Evolutionary conservation across 2,113 vertebrate genomes (phyloP).

Genomic region (Pholis gunnellus): DNA sequence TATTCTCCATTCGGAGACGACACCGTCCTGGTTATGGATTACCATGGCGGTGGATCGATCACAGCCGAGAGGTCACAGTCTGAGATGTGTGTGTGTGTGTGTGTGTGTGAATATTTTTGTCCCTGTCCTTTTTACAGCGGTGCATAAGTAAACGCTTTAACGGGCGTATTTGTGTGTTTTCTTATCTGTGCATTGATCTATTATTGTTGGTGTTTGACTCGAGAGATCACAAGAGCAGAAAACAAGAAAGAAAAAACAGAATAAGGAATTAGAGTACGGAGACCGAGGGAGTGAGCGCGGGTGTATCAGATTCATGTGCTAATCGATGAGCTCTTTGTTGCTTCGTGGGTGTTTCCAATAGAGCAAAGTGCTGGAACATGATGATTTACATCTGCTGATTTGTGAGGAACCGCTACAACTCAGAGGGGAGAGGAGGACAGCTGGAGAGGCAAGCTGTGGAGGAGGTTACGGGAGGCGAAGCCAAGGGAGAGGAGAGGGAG

Average conservation of each 20-base stretch:
- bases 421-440: conserved; percentile 8
- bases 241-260: conserved; percentile 20
- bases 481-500: not conserved
- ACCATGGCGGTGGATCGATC: conserved; percentile 43
- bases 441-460: conserved; percentile 15
- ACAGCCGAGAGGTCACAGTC: conserved; percentile 49
- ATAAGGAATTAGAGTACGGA: conserved; percentile 34
- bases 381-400: conserved; percentile 70
- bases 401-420: conserved; percentile 43
- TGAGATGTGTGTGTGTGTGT: conserved; percentile 15
- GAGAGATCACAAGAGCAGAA: not conserved
- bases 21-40: conserved; percentile 71
- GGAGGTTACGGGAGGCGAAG: not conserved
- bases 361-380: conserved; percentile 66
- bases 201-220: conserved; percentile 7
- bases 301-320: conserved; percentile 63
- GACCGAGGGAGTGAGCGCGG: conserved; percentile 27
- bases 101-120: conserved; percentile 1
- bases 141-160: not conserved
- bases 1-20: conserved; percentile 69
- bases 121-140: conserved; percentile 4
- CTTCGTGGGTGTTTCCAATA: conserved; percentile 60
- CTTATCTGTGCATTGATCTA: conserved; percentile 1
- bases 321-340: conserved; percentile 74
- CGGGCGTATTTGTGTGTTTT: not conserved